Percentiles rank a stretch among this genome's conserved stretches.
These are phyloP conservation scores for Dasypus novemcinctus DNA, from an alignment of 2,113 vertebrate species.

Conservation along the genomic window DNA sequence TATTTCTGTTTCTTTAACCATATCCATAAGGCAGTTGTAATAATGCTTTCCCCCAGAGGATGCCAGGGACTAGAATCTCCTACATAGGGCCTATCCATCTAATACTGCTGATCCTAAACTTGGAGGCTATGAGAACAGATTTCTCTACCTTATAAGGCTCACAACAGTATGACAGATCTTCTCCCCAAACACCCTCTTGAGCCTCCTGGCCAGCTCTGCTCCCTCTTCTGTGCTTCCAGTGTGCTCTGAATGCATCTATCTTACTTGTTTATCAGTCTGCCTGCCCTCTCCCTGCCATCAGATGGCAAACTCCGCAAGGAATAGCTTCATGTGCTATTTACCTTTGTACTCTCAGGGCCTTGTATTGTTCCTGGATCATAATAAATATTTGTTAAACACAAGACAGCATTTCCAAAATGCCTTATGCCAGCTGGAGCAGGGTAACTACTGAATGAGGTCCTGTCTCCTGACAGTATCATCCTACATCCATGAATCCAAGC, in stretches of 20 bases:
- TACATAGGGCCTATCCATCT: neutral
- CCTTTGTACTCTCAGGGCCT: neutral
- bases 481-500: neutral
- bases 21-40: neutral
- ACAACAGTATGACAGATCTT: neutral
- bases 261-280: neutral
- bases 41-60: neutral
- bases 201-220: neutral
- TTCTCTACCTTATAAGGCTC: neutral
- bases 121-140: neutral
- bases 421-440: neutral
- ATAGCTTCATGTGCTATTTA: too few species aligned
- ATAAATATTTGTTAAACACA: neutral
- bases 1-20: neutral
- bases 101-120: neutral
- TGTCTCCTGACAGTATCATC: neutral
- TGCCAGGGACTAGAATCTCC: neutral
- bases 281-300: neutral
- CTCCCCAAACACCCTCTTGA: neutral
- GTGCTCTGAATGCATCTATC: fast-evolving
- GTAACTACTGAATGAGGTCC: neutral
- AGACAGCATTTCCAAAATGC: neutral
- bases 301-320: neutral
- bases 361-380: neutral
- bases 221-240: neutral